Evolutionary conservation across 35 echinoderm and acorn worm genomes (phyloP).

Genomic region (Acanthaster planci): DNA sequence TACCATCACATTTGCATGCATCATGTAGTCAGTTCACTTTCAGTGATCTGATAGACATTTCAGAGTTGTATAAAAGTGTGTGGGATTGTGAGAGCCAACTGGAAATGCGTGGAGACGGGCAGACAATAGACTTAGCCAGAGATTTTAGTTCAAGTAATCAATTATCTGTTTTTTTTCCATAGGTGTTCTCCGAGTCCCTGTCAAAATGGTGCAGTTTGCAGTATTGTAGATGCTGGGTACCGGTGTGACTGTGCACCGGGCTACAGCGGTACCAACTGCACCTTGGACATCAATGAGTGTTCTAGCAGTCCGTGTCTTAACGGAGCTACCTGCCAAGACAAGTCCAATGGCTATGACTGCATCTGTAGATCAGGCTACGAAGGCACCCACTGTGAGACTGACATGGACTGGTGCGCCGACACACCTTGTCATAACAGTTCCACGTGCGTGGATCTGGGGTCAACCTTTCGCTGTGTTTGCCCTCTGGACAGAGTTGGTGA

Average conservation of each 20-base stretch:
- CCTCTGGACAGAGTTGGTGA: not conserved
- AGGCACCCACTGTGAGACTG: constrained; percentile 38
- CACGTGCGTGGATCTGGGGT: constrained; percentile 33
- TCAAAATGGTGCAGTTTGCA: not conserved
- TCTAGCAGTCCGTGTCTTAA: constrained; percentile 9
- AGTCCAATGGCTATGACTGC: constrained; percentile 14
- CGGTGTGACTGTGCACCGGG: constrained; percentile 4
- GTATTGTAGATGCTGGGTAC: not conserved
- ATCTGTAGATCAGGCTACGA: constrained; percentile 3
- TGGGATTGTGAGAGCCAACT: no score
- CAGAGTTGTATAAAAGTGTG: no score
- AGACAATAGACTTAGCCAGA: no score
- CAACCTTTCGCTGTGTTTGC: constrained; percentile 38
- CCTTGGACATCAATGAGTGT: constrained; percentile 31
- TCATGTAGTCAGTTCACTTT: no score
- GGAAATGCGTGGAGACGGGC: no score
- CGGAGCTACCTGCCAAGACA: not conserved
- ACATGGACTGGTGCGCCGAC: constrained; percentile 46
- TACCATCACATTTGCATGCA: no score
- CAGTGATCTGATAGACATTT: no score
- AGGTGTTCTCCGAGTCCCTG: not conserved
- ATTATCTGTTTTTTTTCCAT: not conserved
- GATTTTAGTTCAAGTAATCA: no score
- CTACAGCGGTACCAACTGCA: constrained; percentile 20
- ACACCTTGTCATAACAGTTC: constrained; percentile 40